Conservation (phyloP, 2,113 vertebrate species). For the Pelusios castaneus region DNA sequence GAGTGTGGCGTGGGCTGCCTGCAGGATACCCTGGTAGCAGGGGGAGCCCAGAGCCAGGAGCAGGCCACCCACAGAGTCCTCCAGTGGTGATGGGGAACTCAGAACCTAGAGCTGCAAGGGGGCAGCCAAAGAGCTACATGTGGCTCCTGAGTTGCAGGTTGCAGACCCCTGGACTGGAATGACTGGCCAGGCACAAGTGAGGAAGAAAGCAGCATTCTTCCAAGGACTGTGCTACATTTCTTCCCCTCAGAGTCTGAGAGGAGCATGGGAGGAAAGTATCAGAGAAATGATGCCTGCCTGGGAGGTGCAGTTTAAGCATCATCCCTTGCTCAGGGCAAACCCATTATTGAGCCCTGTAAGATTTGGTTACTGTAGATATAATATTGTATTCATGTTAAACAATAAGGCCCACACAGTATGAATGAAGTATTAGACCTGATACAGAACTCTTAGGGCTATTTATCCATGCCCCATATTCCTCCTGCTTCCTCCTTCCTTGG, state of each 20-base stretch:
- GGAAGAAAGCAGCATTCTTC: neutral
- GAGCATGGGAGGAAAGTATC: fast-evolving
- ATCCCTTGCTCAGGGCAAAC: neutral
- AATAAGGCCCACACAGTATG: neutral
- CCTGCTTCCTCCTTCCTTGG: too few relatives aligned
- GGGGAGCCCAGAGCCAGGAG: too few relatives aligned
- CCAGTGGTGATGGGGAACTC: too few relatives aligned
- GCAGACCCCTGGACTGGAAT: too few relatives aligned
- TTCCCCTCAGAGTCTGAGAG: fast-evolving
- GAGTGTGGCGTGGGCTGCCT: too few relatives aligned
- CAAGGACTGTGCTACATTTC: neutral
- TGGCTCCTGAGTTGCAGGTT: too few relatives aligned
- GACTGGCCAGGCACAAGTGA: neutral
- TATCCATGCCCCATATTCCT: fast-evolving
- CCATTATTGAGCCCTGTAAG: neutral
- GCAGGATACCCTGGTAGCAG: too few relatives aligned
- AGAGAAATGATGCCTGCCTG: fast-evolving
- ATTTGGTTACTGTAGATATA: neutral
- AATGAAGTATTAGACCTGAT: neutral
- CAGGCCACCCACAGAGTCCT: too few relatives aligned
- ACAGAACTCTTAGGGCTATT: neutral
- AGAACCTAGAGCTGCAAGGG: too few relatives aligned
- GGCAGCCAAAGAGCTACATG: too few relatives aligned
- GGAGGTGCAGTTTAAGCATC: neutral
- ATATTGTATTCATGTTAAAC: neutral